Conservation (phyloP, 1,140 invertebrate genomes). For the Heliconius nattereri region DNA sequence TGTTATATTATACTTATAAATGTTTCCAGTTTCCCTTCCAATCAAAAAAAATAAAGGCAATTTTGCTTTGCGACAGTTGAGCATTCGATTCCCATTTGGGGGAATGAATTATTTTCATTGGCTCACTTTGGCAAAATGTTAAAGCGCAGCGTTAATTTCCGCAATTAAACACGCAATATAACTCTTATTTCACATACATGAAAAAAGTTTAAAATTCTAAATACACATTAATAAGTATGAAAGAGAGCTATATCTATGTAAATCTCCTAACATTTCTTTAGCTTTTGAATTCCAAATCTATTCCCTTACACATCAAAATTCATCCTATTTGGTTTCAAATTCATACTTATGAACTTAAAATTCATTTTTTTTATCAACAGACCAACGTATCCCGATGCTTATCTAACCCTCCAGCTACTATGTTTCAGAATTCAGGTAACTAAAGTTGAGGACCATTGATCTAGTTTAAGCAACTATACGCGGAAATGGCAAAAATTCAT, state of each 20-base stretch:
- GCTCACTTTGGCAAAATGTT: too few species aligned
- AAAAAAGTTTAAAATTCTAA: too few species aligned
- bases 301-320: neutral
- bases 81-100: too few species aligned
- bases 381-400: neutral
- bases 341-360: neutral
- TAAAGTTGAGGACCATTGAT: constrained; percentile 8
- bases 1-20: neutral
- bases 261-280: too few species aligned
- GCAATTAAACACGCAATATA: too few species aligned
- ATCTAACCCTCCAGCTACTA: neutral
- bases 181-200: too few species aligned
- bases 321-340: neutral
- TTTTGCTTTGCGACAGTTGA: too few species aligned
- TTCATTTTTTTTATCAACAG: neutral
- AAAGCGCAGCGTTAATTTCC: too few species aligned
- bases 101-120: too few species aligned
- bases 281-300: neutral
- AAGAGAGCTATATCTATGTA: too few species aligned
- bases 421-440: constrained; percentile 8
- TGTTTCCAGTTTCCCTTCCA: neutral
- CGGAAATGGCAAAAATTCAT: neutral
- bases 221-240: too few species aligned
- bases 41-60: neutral
- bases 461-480: neutral